Percentiles rank a stretch among this genome's conserved stretches.
Evolutionary conservation across 2,888 invertebrate species (phyloP).

Genomic region (Acleris laterana): DNA sequence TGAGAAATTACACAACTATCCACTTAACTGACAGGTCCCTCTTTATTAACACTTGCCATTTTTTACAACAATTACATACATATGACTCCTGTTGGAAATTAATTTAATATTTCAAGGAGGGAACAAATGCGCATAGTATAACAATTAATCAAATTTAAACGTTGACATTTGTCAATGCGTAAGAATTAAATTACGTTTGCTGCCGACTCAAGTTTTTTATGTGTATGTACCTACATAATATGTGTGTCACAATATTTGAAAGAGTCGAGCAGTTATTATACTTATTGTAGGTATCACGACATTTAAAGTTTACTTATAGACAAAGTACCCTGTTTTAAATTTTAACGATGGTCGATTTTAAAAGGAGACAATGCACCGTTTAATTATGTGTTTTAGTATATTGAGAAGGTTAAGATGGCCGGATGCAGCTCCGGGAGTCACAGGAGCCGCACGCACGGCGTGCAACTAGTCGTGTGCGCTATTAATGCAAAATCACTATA

Average conservation of each 20-base stretch:
- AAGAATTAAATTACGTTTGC: not conserved
- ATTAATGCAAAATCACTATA: slow-evolving; percentile 81
- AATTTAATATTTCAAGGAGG: too few species aligned
- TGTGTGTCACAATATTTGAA: too few species aligned
- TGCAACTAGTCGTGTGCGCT: slow-evolving; percentile 68
- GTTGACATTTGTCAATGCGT: not conserved
- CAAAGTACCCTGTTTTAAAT: too few species aligned
- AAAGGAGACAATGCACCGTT: too few species aligned
- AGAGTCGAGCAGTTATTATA: too few species aligned
- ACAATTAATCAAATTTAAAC: not conserved
- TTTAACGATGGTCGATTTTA: too few species aligned
- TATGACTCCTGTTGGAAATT: not conserved
- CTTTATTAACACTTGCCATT: not conserved
- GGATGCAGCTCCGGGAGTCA: slow-evolving; percentile 63
- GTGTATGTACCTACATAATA: too few species aligned
- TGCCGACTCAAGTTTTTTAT: too few species aligned
- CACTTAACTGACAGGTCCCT: slow-evolving; percentile 4
- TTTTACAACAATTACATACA: not conserved
- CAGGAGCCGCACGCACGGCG: slow-evolving; percentile 61
- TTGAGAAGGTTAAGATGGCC: slow-evolving; percentile 27
- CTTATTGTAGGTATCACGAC: too few species aligned
- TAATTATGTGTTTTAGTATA: not conserved
- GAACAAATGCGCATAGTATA: slow-evolving; percentile 1
- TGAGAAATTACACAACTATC: slow-evolving; percentile 20
- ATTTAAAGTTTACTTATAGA: too few species aligned